These are phyloP conservation scores for Tetheella fluctuosa DNA, from an alignment of 2,888 invertebrate species.

Conservation along the genomic window DNA sequence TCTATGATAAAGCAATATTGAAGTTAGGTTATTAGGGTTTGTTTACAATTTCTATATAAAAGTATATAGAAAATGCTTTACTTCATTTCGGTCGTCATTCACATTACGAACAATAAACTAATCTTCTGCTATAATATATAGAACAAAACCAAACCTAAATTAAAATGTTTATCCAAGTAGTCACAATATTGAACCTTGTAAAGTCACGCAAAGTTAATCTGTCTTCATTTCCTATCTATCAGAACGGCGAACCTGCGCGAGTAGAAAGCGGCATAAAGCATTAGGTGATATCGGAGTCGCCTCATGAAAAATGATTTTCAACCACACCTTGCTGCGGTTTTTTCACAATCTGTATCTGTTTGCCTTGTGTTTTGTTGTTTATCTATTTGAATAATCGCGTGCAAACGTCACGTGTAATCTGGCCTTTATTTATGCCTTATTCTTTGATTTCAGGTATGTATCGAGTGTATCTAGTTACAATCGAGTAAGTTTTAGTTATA, in stretches of 20 bases:
- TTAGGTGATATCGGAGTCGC: slow-evolving; percentile 74
- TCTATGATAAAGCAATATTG: not conserved
- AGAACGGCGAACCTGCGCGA: slow-evolving; percentile 62
- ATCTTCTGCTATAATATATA: slow-evolving; percentile 16
- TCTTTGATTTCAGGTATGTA: slow-evolving; percentile 72
- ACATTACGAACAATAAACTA: not conserved
- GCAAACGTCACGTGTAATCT: slow-evolving; percentile 57
- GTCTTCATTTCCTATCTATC: slow-evolving; percentile 84
- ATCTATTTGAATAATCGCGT: slow-evolving; percentile 73
- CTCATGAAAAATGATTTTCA: slow-evolving; percentile 80
- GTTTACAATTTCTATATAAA: not conserved
- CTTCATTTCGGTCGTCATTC: not conserved
- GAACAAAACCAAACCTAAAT: slow-evolving; percentile 18
- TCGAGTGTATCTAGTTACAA: slow-evolving; percentile 20
- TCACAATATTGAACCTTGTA: slow-evolving; percentile 53
- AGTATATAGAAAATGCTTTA: not conserved
- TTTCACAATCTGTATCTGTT: slow-evolving; percentile 71
- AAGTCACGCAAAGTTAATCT: slow-evolving; percentile 80
- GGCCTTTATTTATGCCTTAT: slow-evolving; percentile 64
- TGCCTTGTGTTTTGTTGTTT: slow-evolving; percentile 68
- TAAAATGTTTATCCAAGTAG: slow-evolving; percentile 56
- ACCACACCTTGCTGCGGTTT: slow-evolving; percentile 76
- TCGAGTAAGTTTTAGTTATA: slow-evolving; percentile 7
- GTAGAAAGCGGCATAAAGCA: slow-evolving; percentile 65
- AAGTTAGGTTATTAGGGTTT: not conserved